phyloP scores from a whole-genome alignment of 2,888 invertebrate genomes.

The Polia nebulosa region DNA sequence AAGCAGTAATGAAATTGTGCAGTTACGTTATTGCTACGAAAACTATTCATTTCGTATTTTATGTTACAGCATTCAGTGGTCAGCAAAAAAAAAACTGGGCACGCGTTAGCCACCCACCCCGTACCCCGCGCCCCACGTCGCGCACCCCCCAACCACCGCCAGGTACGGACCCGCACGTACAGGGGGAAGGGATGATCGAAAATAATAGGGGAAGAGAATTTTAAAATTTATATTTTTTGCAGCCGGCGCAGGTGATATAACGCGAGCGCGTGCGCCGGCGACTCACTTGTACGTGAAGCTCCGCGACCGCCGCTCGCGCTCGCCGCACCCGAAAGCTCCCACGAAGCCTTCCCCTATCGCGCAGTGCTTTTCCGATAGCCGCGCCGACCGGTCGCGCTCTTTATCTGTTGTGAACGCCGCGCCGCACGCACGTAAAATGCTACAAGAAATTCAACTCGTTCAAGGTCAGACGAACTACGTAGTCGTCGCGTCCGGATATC shows the following conservation, averaged over 20 bases:
- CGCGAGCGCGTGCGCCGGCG: slow-evolving; percentile 89
- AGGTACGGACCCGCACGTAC: slow-evolving; percentile 90
- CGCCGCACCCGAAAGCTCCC: slow-evolving; percentile 75
- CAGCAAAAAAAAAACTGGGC: slow-evolving; percentile 87
- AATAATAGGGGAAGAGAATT: slow-evolving; percentile 91
- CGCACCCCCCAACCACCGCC: slow-evolving; percentile 78
- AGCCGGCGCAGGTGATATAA: slow-evolving; percentile 91
- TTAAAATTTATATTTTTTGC: slow-evolving; percentile 91
- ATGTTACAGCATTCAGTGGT: slow-evolving; percentile 80
- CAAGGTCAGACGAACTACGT: slow-evolving; percentile 92
- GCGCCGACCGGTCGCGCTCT: slow-evolving; percentile 82
- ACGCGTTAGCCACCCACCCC: slow-evolving; percentile 83
- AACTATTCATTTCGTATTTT: slow-evolving; percentile 63
- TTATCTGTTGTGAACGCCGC: slow-evolving; percentile 72
- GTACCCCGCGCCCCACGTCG: slow-evolving; percentile 70
- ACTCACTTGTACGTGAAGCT: slow-evolving; percentile 89
- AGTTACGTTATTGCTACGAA: slow-evolving; percentile 22
- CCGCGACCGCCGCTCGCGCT: slow-evolving; percentile 83
- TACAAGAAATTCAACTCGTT: slow-evolving; percentile 90
- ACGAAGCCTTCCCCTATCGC: slow-evolving; percentile 76
- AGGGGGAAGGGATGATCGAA: slow-evolving; percentile 90
- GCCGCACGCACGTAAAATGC: slow-evolving; percentile 86
- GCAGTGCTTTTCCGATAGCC: slow-evolving; percentile 83
- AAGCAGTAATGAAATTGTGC: slow-evolving; percentile 13
- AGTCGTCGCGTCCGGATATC: slow-evolving; percentile 90